Percentiles rank a stretch among this genome's conserved stretches.
Evolutionary conservation across 2,113 vertebrate species (phyloP).

Genomic region (Antidorcas marsupialis): DNA sequence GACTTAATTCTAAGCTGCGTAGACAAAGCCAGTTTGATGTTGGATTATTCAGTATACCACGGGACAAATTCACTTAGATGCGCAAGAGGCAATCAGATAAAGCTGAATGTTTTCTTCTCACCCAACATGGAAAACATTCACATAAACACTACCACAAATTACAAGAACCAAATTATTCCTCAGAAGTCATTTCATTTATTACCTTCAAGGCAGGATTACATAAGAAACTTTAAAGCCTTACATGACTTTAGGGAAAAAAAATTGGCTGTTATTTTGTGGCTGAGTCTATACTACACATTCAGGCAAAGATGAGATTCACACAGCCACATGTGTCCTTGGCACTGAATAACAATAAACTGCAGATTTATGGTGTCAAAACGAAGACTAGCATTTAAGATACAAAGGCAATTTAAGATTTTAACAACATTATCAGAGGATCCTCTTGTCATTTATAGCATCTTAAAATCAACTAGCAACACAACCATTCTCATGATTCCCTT

Average conservation of each 20-base stretch:
- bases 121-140: neutral
- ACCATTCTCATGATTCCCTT: neutral
- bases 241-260: neutral
- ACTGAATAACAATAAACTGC: neutral
- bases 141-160: neutral
- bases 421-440: neutral
- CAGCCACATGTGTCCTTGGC: neutral
- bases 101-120: neutral
- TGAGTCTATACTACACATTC: neutral
- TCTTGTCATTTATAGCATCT: neutral
- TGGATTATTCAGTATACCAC: neutral
- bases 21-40: neutral
- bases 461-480: neutral
- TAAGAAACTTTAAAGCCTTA: neutral
- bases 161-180: neutral
- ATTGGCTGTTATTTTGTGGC: neutral
- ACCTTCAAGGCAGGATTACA: neutral
- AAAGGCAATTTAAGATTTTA: neutral
- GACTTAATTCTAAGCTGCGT: neutral
- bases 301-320: neutral
- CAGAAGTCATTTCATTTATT: neutral
- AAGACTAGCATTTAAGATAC: neutral
- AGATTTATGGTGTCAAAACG: neutral
- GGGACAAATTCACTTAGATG: neutral
- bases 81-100: neutral